Base-by-base conservation (phyloP, 2,888 invertebrate genomes). In the Drosophila nr. medialis region DNA sequence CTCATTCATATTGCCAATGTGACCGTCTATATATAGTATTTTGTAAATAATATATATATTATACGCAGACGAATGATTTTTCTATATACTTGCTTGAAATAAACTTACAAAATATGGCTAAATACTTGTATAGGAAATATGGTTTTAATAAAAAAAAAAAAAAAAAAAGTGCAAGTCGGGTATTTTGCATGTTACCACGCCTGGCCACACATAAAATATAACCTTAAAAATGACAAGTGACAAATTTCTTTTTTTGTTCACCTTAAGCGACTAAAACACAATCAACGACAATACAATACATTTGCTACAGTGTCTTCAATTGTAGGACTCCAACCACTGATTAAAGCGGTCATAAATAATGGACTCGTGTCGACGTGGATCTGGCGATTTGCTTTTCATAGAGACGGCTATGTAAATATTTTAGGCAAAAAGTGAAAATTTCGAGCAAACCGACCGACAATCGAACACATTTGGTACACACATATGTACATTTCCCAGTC, bases 171-270 rank as follows among this genome's bases (percentile, higher is more conserved):
- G 38, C 38, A 61, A 63, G 27, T 34, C 29, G 24, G 18, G 50
- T 40, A 76, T 82, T 83, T 79, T 72, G 18, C n/a, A 54, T 18
- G 49, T 82, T 54, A 49, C 29, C n/a, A 30, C 48, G 49, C 30
- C 60, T 86, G 84, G 84, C 65, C 84, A 89, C 89, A 86, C 89
- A 67, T 54, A 48, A 58, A 68, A 70, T 79, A 89, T 85, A 85
- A 85, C 85, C 85, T 85, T 86, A 90, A 89, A 90, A 81, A 78
- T 90, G 90, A 86, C 91, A 90, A 89, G 89, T 89, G 90, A 84
- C 84, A 90, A 86, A 83, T 86, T 90, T 89, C 81, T 83, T 83
- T 89, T 89, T 81, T 86, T 84, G 70, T 83, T 86, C 71, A 87
- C 71, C 72, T 83, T 73, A 73, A 80, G 85, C 73, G 68, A 64